Evolutionary conservation across 2,113 vertebrate genomes (phyloP), one percentile per base, ranked within the genome.

Genomic region (Blennius ocellaris): DNA sequence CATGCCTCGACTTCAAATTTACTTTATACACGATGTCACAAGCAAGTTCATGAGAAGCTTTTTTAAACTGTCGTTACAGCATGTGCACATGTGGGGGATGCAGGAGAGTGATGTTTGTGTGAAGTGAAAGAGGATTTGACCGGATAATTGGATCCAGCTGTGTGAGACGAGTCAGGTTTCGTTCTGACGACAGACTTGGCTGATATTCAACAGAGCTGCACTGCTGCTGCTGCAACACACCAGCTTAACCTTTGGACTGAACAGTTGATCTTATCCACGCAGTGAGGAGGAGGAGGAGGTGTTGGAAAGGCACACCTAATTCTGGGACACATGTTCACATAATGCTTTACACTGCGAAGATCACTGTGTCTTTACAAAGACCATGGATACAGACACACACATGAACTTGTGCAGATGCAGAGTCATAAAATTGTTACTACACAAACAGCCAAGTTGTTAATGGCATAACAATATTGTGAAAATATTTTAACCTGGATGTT

Each of bases 131-230:
- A 61, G 60, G 78, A 76, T 84, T 81, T 80, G 81, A 64, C 41
- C 71, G 50, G 59, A 60, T 92, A 87, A 93, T 89, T 90, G 82
- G 87, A 39, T 73, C 80, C 90, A 91, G 90, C 85, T 92, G 88
- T 89, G 74, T 51, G 21, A 67, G 55, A 65, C 74, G 12, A 69
- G 54, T 40, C 58, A 36, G 45, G 57, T 67, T 80, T 72, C 60
- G 73, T 51, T 75, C 53, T 71, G 81, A 64, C 50, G 41, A 30
- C 15, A 52, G 45, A 65, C 71, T 69, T 44, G 69, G 41, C 60
- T 82, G 68, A 83, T 44, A 50, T 68, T 60, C 72, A 61, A 76
- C 69, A 73, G 58, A 44, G 30, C 51, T 80, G 21, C 65, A 37
- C 58, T 64, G 53, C 56, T 17, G 44, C 52, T 14, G 52, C 57